Evolutionary conservation across 2,797 vertebrate genomes (phyloP).

Genomic region (Babyrousa celebensis): DNA sequence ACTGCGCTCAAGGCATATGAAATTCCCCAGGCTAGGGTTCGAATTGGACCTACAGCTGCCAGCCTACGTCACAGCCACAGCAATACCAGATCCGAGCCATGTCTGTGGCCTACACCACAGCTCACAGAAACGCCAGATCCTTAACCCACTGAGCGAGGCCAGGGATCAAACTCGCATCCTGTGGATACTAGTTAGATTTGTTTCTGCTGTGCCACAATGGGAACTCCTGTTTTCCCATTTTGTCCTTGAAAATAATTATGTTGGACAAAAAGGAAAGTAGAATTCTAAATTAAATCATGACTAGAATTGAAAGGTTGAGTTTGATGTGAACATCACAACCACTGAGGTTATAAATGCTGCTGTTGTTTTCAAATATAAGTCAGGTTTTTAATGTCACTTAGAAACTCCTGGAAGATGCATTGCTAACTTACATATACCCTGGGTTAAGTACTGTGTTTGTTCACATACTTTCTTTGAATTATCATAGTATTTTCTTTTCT

Average conservation of each 20-base stretch:
- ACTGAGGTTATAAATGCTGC: constrained; percentile 46
- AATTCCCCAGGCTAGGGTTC: too few species aligned
- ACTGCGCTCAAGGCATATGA: too few species aligned
- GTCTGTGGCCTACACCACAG: too few species aligned
- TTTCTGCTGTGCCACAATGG: too few species aligned
- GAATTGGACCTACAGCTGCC: too few species aligned
- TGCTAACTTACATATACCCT: constrained; percentile 8
- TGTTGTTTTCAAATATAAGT: constrained; percentile 28
- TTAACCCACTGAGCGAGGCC: too few species aligned
- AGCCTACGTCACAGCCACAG: too few species aligned
- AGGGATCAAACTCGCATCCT: too few species aligned
- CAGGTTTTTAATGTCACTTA: constrained; percentile 63
- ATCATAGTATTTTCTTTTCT: not conserved
- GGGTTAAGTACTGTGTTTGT: constrained; percentile 7
- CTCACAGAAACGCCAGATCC: too few species aligned
- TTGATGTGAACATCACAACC: constrained; percentile 23
- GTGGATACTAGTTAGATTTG: too few species aligned
- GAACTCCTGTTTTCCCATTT: not conserved
- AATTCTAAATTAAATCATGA: constrained; percentile 73
- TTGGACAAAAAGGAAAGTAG: constrained; percentile 69
- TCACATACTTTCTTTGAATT: constrained; percentile 15
- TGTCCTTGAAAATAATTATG: constrained; percentile 73
- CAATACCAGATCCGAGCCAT: too few species aligned
- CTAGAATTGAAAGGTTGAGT: constrained; percentile 60
- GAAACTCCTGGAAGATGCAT: constrained; percentile 10